Percentiles rank a stretch among this genome's conserved stretches.
These are phyloP conservation scores for Falco novaeseelandiae DNA, from an alignment of 2,797 vertebrate species.

Conservation along the genomic window DNA sequence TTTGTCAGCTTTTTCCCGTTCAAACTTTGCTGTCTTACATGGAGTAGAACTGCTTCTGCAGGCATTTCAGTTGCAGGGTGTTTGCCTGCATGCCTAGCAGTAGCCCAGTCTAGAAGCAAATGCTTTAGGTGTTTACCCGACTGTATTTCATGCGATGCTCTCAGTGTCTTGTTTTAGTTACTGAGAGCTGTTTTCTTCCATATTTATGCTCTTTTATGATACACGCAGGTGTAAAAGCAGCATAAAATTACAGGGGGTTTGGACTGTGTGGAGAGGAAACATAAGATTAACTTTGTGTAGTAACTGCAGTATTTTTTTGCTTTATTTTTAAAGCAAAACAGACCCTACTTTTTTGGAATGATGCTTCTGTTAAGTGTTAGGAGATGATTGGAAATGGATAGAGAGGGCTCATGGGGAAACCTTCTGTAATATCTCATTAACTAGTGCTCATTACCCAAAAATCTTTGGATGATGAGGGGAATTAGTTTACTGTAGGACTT, in stretches of 20 bases:
- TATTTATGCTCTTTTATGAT: not conserved
- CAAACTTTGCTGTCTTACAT: fast-evolving
- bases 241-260: not conserved
- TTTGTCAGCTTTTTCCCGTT: not conserved
- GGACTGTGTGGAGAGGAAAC: not conserved
- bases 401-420: not conserved
- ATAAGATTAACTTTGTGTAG: not conserved
- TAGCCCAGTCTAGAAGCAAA: not conserved
- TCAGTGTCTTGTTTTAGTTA: not conserved
- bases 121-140: not conserved
- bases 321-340: not conserved
- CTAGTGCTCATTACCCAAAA: not conserved
- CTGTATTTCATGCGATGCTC: not conserved
- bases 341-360: not conserved
- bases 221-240: not conserved
- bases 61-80: not conserved
- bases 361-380: not conserved
- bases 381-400: not conserved
- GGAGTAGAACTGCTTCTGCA: not conserved
- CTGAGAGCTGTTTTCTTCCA: not conserved
- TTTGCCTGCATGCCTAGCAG: not conserved
- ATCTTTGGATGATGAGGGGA: not conserved
- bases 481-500: not conserved
- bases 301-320: not conserved
- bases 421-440: not conserved